Conservation (phyloP, 2,113 vertebrate genomes). For the Chloroceryle aenea region DNA sequence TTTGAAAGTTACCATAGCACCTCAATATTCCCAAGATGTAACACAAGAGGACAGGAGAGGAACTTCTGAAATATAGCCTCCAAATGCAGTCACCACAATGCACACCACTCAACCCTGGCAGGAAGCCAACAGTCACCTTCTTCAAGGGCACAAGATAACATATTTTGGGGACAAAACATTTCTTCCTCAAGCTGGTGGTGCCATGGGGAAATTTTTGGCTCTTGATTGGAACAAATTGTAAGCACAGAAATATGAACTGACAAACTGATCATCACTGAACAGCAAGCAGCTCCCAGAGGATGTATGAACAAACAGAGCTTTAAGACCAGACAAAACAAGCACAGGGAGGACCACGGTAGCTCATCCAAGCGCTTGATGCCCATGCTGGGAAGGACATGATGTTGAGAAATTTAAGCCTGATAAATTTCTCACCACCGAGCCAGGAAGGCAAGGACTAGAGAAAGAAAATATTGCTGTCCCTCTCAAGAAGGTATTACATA, state of each 20-base stretch:
- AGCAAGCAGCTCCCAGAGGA: neutral
- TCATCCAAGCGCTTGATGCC: slow-evolving; percentile 36
- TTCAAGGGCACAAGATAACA: neutral
- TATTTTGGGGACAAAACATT: neutral
- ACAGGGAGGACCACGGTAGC: neutral
- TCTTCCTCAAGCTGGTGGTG: neutral
- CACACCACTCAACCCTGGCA: neutral
- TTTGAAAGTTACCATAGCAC: slow-evolving; percentile 71
- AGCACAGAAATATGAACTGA: slow-evolving; percentile 11
- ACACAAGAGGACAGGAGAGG: slow-evolving; percentile 53
- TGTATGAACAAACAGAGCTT: neutral
- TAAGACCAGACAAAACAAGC: neutral
- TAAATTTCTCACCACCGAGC: slow-evolving; percentile 13
- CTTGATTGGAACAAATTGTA: neutral
- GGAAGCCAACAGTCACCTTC: neutral
- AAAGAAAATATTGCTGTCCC: neutral
- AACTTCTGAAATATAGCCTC: slow-evolving; percentile 35
- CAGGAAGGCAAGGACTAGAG: neutral
- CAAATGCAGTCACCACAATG: neutral
- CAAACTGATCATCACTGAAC: neutral
- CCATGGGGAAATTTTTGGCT: neutral
- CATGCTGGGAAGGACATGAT: neutral
- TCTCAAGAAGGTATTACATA: slow-evolving; percentile 13
- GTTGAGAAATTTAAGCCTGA: slow-evolving; percentile 43
- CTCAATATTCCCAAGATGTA: slow-evolving; percentile 63